Evolutionary conservation across 2,113 vertebrate genomes (phyloP).

Genomic region (Gadus macrocephalus): DNA sequence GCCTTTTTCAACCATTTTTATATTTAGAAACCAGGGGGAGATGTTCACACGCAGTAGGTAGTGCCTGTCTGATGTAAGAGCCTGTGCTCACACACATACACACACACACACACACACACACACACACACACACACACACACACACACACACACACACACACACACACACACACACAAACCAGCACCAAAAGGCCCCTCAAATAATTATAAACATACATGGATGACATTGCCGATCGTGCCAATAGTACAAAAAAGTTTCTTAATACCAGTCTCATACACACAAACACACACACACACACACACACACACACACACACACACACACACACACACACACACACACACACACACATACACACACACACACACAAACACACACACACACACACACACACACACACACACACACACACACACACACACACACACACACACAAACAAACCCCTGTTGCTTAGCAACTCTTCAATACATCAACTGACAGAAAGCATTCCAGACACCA

Average conservation of each 20-base stretch:
- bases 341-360: conserved; percentile 8
- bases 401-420: conserved; percentile 36
- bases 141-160: no score
- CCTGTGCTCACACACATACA: conserved; percentile 39
- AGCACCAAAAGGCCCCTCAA: no score
- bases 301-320: no score
- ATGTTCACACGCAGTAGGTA: conserved; percentile 46
- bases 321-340: no score
- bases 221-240: no score
- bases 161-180: no score
- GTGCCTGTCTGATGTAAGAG: conserved; percentile 73
- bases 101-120: no score
- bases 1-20: conserved; percentile 70
- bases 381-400: conserved; percentile 33
- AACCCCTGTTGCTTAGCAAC: conserved; percentile 15
- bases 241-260: no score
- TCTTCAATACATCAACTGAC: conserved; percentile 47
- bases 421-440: conserved; percentile 24
- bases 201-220: no score
- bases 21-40: conserved; percentile 68
- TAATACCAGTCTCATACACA: no score
- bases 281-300: neutral
- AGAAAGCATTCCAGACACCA: conserved; percentile 58
- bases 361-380: conserved; percentile 27
- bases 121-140: no score